Evolutionary conservation across 2,797 vertebrate genomes (phyloP).

Genomic region (Chiroxiphia lanceolata): DNA sequence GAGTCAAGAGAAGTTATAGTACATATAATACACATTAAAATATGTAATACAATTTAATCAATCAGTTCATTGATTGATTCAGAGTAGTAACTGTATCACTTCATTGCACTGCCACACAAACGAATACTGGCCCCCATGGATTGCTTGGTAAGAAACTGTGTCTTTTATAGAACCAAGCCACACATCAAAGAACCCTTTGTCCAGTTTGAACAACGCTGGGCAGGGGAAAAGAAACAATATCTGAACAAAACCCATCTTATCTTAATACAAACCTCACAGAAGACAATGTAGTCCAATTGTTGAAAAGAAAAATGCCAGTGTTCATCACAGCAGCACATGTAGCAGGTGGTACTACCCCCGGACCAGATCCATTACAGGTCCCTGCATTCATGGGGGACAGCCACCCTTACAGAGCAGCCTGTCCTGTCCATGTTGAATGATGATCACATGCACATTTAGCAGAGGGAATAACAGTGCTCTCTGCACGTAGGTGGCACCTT

Average conservation of each 20-base stretch:
- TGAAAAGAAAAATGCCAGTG: constrained; percentile 11
- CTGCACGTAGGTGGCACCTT: constrained; percentile 24
- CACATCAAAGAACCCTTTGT: constrained; percentile 27
- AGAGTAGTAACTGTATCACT: neutral
- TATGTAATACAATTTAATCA: neutral
- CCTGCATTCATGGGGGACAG: constrained; percentile 18
- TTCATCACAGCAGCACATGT: neutral
- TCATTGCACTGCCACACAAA: neutral
- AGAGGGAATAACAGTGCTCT: neutral
- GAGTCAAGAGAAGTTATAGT: neutral
- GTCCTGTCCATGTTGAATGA: neutral
- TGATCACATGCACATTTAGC: neutral
- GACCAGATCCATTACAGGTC: neutral
- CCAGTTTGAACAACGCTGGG: neutral
- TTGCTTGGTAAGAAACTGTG: neutral
- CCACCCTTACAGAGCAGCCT: neutral
- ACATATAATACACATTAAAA: neutral
- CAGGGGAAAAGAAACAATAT: neutral
- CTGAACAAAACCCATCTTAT: constrained; percentile 63
- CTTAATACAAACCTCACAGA: constrained; percentile 32
- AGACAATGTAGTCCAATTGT: neutral
- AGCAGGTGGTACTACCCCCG: neutral
- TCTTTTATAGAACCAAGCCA: constrained; percentile 7
- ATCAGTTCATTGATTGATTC: neutral
- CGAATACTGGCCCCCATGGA: neutral